Evolutionary conservation across 37 sponge, comb jelly and placozoan genomes (phyloP).

Genomic region (Axinella damicornis): DNA sequence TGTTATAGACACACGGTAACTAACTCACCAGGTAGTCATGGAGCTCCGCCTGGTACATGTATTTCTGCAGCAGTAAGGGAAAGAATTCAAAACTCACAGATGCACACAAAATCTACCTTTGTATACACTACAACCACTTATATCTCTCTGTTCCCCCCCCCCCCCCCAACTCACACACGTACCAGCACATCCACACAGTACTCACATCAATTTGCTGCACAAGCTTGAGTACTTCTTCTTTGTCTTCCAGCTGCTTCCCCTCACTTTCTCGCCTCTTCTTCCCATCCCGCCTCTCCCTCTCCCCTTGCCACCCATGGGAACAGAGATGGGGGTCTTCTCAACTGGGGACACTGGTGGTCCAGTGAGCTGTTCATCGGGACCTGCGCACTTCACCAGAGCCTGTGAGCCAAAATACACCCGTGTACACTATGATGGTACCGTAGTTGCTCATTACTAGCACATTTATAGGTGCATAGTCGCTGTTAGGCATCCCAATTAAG

Average conservation of each 20-base stretch:
- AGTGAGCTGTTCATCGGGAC: background rate
- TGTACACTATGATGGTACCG: too few species aligned
- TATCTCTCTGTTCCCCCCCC: too few species aligned
- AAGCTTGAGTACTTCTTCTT: constrained; percentile 7
- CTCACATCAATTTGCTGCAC: constrained; percentile 43
- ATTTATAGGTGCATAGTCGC: too few species aligned
- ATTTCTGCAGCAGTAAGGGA: background rate
- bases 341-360: constrained; percentile 22
- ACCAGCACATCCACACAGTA: too few species aligned
- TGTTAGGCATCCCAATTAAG: too few species aligned
- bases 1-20: too few species aligned
- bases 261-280: background rate
- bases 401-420: background rate
- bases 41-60: constrained; percentile 47
- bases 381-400: constrained; percentile 66
- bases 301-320: background rate
- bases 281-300: constrained; percentile 15
- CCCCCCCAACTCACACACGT: too few species aligned
- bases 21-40: constrained; percentile 3
- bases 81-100: too few species aligned
- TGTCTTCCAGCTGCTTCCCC: background rate
- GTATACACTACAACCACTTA: too few species aligned
- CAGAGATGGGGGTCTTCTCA: constrained; percentile 8
- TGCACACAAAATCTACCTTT: too few species aligned
- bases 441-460: too few species aligned